Evolutionary conservation across 2,888 invertebrate species (phyloP).

Genomic region (Parthenolecanium corni): DNA sequence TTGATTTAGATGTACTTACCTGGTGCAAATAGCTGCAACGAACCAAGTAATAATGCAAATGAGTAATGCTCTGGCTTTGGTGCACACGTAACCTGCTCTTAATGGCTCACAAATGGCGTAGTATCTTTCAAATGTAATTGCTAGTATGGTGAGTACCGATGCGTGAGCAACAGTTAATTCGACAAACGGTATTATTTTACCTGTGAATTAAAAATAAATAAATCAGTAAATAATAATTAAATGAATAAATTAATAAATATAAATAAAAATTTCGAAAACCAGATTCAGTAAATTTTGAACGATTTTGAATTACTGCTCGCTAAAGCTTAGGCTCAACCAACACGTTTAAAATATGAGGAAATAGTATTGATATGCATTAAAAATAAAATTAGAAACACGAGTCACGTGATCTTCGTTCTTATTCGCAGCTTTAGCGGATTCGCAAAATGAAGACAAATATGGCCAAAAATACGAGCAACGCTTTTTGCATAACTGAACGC

Average conservation of each 20-base stretch:
- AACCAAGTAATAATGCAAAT: slow-evolving; percentile 76
- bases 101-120: slow-evolving; percentile 84
- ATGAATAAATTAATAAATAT: not conserved
- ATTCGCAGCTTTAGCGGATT: too few species aligned
- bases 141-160: slow-evolving; percentile 81
- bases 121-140: slow-evolving; percentile 80
- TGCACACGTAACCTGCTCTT: slow-evolving; percentile 79
- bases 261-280: too few species aligned
- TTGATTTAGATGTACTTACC: slow-evolving; percentile 45
- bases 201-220: slow-evolving; percentile 43
- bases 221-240: not conserved
- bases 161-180: slow-evolving; percentile 86
- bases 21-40: slow-evolving; percentile 71
- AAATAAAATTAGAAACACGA: too few species aligned
- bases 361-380: too few species aligned
- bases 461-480: too few species aligned
- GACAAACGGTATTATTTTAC: slow-evolving; percentile 83
- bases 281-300: too few species aligned
- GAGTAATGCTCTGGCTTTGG: slow-evolving; percentile 67
- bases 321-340: too few species aligned
- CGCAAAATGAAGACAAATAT: too few species aligned
- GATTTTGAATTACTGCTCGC: too few species aligned
- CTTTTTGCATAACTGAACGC: too few species aligned
- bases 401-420: too few species aligned
- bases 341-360: too few species aligned